Evolutionary conservation across 2,888 invertebrate species (phyloP), one percentile per base, ranked within the genome.

Genomic region (Pachycephus smyrnensis): DNA sequence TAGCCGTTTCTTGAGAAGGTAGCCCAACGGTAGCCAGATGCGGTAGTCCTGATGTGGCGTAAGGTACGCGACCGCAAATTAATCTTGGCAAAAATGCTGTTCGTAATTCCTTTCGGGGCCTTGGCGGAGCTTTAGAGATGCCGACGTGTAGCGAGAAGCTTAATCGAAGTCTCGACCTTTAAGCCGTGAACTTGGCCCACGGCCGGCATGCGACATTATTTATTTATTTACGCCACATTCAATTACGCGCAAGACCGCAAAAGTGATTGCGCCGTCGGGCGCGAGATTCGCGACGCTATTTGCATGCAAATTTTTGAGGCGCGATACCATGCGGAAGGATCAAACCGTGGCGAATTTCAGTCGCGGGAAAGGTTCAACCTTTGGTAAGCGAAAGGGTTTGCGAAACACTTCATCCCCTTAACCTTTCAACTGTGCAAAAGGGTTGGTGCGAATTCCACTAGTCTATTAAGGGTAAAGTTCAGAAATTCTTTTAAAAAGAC

Each of bases 181-280:
- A 86, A 85, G 84, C 71, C 11, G 71, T 71, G 71, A 71, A 71
- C 71, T 71, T 71, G 71, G 71, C 71, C 71, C 71, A 32, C 71
- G 71, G 71, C 71, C 71, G 71, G 75, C 75, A 79, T 82, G 85
- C 86, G 88, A 90, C 88, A 88, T 90, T 90, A 90, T 89, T 91
- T 91, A 90, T 90, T 90, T 90, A 91, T 90, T 90, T 89, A 90
- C 90, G 90, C 87, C 88, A 87, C 91, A 90, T 91, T 90, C 91
- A 91, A 91, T 91, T 91, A 90, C 86, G 85, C 79, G 85, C 83
- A 82, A 86, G 86, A 91, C 90, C 91, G 88, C 90, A 91, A 88
- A 89, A 87, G 88, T 88, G 88, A 89, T 90, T 90, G 85, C 85
- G 78, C 74, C 82, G 75, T 80, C 82, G 81, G 82, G 81, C 79